Conservation (phyloP, 53 echinoderm and acorn worm species). For the Antedon mediterranea region DNA sequence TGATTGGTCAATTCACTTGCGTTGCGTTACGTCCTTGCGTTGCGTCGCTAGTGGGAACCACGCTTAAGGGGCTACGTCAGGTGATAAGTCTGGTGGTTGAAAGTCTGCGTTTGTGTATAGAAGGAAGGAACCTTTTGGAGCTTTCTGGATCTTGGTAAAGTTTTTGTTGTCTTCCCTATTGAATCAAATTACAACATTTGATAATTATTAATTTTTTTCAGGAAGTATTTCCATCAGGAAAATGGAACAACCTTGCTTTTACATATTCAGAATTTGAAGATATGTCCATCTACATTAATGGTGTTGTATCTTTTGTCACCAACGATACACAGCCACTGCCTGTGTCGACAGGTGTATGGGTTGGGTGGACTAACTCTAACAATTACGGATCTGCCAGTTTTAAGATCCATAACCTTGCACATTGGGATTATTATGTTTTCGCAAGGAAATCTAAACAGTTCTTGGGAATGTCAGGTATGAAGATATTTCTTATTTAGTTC, state of each 20-base stretch:
- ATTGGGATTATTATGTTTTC: constrained; percentile 43
- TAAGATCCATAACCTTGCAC: constrained; percentile 36
- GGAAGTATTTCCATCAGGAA: constrained; percentile 3
- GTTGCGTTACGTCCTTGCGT: too few relatives aligned
- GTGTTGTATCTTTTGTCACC: neutral
- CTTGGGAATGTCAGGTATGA: constrained; percentile 71
- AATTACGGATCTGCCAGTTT: constrained; percentile 7
- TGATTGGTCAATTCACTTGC: too few relatives aligned
- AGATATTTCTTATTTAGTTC: too few relatives aligned
- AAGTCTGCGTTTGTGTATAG: too few relatives aligned
- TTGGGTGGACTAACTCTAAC: neutral
- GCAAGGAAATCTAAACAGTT: constrained; percentile 30
- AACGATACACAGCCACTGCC: neutral
- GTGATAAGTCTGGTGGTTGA: too few relatives aligned
- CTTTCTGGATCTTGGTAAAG: too few relatives aligned
- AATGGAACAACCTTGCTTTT: constrained; percentile 58
- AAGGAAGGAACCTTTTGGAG: too few relatives aligned
- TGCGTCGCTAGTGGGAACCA: too few relatives aligned
- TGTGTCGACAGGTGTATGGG: neutral
- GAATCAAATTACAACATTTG: too few relatives aligned
- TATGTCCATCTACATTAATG: constrained; percentile 50
- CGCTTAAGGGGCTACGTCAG: too few relatives aligned
- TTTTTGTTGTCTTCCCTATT: too few relatives aligned
- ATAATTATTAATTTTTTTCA: too few relatives aligned
- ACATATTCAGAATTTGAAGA: constrained; percentile 47